Base-by-base conservation (phyloP, 2,797 vertebrate genomes). In the Calcarius lapponicus region DNA sequence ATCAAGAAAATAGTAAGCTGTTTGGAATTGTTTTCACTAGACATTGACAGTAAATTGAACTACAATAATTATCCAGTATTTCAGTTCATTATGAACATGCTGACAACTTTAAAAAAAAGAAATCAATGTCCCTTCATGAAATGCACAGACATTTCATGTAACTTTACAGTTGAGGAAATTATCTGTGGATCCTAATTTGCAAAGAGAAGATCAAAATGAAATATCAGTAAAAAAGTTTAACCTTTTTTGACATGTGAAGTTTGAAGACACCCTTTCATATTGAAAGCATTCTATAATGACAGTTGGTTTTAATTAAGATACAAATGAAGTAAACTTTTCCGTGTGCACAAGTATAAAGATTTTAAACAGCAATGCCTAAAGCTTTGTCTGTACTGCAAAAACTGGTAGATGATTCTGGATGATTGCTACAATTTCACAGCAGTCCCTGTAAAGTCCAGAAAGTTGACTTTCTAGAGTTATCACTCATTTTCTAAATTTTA, bases 71-170 rank as follows among this genome's bases (percentile, higher is more conserved):
- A 86, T 58, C 45, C 48, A 53, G 18, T 50, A 79, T 62, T 94
- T 86, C 64, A 67, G 21, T 38, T 80, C 31, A 56, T 66, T 75
- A 72, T 40, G 88, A 86, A 86, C 11, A 56, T 72, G 38, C 22
- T 69, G 47, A 79, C 34, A 88, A 90, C 38, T 31, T 45, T 54
- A 60, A 92, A n/a, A 91, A 92, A 88, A 79, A 91, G 40, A 91
- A 91, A 88, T 69, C 42, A 75, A 34, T 2, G 1, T 79, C 3
- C 29, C 11, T 86, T 26, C 36, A 72, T 13, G 14, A 86, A 69
- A 86, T 79, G 32, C 43, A 86, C 14, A 83, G 38, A 69, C 5
- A 64, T 60, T 42, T 70, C 45, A 70, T 70, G 13, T 25, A 86
- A 87, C 24, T 84, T 80, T 51, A 53, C 50, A 61, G 38, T 9